phyloP scores from a whole-genome alignment of 2,888 invertebrate species.

The Terebella lapidaria region DNA sequence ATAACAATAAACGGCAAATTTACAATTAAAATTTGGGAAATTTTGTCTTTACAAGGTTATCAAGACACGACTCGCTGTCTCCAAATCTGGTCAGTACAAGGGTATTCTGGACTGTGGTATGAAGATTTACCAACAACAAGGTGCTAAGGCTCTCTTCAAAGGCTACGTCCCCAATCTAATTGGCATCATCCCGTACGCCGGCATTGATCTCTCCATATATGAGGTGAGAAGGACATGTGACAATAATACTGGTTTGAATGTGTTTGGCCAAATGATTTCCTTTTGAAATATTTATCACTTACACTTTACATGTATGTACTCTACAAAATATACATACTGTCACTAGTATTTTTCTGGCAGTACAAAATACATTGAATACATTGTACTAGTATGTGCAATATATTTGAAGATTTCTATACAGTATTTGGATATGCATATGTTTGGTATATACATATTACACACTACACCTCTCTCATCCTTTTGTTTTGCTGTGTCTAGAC shows the following conservation, averaged over 20 bases:
- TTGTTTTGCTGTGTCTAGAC: constrained; percentile 22
- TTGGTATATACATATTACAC: not conserved
- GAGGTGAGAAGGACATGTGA: constrained; percentile 62
- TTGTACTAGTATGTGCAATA: not conserved
- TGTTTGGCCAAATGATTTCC: not conserved
- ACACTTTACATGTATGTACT: not conserved
- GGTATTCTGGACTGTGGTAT: constrained; percentile 75
- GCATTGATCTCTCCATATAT: constrained; percentile 96
- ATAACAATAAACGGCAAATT: no score
- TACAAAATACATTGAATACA: not conserved
- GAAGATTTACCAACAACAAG: constrained; percentile 82
- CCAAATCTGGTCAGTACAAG: constrained; percentile 80
- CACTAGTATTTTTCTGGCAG: not conserved
- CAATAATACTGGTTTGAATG: no score
- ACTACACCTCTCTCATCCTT: no score
- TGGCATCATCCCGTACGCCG: constrained; percentile 93
- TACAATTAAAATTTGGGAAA: no score
- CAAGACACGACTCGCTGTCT: constrained; percentile 90
- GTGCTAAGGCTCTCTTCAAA: constrained; percentile 82
- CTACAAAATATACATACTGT: not conserved
- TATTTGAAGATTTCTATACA: no score
- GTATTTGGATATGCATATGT: not conserved
- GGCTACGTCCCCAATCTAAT: constrained; percentile 97
- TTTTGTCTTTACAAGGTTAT: no score
- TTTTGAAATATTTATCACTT: no score